These are phyloP conservation scores for Hyperopisus bebe DNA, from an alignment of 2,113 vertebrate genomes.

Conservation along the genomic window DNA sequence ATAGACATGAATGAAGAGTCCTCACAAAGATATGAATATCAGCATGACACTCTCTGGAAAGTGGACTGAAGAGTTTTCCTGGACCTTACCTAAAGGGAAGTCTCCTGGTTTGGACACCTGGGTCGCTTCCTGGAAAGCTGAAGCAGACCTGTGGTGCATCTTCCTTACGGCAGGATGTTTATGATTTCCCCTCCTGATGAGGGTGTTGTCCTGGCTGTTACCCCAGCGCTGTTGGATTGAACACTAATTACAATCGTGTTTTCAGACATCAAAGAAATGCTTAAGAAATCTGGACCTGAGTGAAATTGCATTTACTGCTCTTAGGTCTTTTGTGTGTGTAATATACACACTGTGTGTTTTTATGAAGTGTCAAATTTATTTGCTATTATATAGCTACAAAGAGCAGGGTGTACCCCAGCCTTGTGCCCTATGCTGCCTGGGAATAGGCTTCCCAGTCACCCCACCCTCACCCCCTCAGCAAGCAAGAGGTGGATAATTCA, in stretches of 20 bases:
- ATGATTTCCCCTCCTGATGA: background rate
- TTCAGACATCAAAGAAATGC: background rate
- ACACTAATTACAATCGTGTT: background rate
- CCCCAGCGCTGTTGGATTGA: background rate
- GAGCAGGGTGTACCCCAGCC: background rate
- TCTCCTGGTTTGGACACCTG: background rate
- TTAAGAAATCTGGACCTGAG: background rate
- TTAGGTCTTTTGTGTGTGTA: background rate
- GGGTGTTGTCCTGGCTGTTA: background rate
- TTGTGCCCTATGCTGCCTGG: background rate
- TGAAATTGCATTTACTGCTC: background rate
- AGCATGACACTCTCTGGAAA: background rate
- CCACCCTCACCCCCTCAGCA: background rate
- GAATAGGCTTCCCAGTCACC: background rate
- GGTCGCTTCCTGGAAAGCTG: constrained; percentile 20
- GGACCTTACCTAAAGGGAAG: constrained; percentile 14
- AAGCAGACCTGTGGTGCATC: background rate
- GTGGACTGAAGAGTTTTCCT: background rate
- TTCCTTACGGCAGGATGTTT: constrained; percentile 27
- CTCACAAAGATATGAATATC: background rate
- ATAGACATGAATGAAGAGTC: no score
- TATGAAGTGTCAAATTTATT: background rate
- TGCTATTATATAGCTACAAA: background rate
- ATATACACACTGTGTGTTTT: background rate
- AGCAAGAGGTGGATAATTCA: background rate